A percentile compares a stretch with the other conserved stretches of the same genome.
These are phyloP conservation scores for Lophius americanus DNA, from an alignment of 2,797 vertebrate species.

Conservation along the genomic window DNA sequence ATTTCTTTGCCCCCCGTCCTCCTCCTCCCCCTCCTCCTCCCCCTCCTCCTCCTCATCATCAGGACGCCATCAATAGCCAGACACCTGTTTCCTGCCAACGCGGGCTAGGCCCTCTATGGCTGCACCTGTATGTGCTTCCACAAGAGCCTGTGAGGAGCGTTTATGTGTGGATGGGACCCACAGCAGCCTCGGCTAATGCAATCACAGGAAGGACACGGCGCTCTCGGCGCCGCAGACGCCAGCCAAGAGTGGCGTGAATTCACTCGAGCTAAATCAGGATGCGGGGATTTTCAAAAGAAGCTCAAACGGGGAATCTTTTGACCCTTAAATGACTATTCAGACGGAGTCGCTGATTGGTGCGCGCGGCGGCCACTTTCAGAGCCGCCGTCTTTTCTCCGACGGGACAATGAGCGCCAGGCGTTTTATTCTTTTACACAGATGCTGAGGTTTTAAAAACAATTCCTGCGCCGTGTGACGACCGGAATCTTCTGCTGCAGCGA, in stretches of 20 bases:
- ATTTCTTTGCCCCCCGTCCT: slow-evolving; percentile 57
- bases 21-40: slow-evolving; percentile 9
- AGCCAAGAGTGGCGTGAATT: slow-evolving; percentile 71
- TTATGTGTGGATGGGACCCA: slow-evolving; percentile 74
- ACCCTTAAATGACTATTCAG: slow-evolving; percentile 65
- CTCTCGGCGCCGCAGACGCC: slow-evolving; percentile 67
- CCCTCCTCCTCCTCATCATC: slow-evolving; percentile 60
- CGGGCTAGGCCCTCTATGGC: slow-evolving; percentile 70
- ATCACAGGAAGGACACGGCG: slow-evolving; percentile 79
- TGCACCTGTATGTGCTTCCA: slow-evolving; percentile 84
- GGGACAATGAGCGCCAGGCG: slow-evolving; percentile 41
- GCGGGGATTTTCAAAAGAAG: slow-evolving; percentile 68
- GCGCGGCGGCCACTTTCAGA: slow-evolving; percentile 33
- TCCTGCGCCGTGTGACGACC: not conserved
- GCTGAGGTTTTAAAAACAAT: slow-evolving; percentile 6
- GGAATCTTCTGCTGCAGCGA: not conserved
- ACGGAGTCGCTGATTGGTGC: slow-evolving; percentile 59
- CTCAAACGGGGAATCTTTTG: slow-evolving; percentile 64
- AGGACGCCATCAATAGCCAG: slow-evolving; percentile 85
- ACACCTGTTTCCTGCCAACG: slow-evolving; percentile 91
- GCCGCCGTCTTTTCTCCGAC: slow-evolving; percentile 20
- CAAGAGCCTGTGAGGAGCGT: slow-evolving; percentile 73
- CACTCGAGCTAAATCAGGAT: slow-evolving; percentile 74
- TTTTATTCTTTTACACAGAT: slow-evolving; percentile 46
- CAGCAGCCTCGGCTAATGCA: slow-evolving; percentile 72